These are phyloP conservation scores for Sepiola atlantica DNA, from an alignment of 2,888 invertebrate genomes.

Conservation along the genomic window DNA sequence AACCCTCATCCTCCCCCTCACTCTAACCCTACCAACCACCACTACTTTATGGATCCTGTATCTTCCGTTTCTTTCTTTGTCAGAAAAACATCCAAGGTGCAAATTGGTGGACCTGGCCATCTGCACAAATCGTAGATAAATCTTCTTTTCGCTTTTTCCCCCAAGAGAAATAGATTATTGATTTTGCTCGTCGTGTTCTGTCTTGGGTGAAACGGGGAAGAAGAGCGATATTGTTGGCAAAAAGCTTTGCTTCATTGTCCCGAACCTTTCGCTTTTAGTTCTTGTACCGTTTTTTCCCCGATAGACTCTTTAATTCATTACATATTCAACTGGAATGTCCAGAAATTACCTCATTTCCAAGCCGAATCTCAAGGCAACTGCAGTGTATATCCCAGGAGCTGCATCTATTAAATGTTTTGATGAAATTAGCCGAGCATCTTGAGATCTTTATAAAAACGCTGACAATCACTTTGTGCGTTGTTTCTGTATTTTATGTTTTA, in stretches of 20 bases:
- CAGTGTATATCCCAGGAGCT: background rate
- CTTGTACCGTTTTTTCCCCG: background rate
- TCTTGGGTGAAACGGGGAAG: background rate
- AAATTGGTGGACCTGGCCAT: background rate
- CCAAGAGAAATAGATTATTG: background rate
- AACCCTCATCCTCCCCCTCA: no score
- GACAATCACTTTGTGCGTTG: background rate
- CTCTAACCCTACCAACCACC: background rate
- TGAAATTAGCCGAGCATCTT: background rate
- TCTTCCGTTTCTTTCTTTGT: background rate
- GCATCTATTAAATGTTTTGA: background rate
- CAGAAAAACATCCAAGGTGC: background rate
- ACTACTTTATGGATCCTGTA: background rate
- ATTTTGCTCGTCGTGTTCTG: background rate
- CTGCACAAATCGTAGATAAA: background rate
- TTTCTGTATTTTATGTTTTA: no score
- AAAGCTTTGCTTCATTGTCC: background rate
- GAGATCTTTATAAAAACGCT: background rate
- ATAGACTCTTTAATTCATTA: conserved; percentile 22
- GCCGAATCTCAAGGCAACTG: background rate
- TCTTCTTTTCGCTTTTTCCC: background rate
- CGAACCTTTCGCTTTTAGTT: background rate
- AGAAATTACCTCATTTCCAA: background rate
- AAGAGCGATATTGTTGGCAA: background rate
- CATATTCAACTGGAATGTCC: background rate